A percentile compares a stretch with the other conserved stretches of the same genome.
Conservation (phyloP, 2,888 invertebrate genomes). For the Lasioglossum lativentre region DNA sequence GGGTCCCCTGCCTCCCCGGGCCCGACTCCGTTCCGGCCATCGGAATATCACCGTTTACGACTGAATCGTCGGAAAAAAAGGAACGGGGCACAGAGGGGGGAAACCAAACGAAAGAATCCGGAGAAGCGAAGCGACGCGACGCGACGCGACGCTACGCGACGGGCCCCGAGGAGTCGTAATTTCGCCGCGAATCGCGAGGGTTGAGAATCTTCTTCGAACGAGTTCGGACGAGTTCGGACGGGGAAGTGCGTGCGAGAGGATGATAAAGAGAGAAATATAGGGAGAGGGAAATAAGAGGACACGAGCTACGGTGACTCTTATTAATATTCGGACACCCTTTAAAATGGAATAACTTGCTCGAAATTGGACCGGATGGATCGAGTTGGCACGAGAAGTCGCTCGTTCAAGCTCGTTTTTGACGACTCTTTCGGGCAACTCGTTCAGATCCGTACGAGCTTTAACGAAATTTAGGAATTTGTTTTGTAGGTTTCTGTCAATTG, state of each 20-base stretch:
- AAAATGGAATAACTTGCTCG: not conserved
- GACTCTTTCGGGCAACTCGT: not conserved
- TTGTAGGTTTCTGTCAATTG: not conserved
- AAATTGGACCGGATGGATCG: not conserved
- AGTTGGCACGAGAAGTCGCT: not conserved
- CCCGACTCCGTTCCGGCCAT: slow-evolving; percentile 16
- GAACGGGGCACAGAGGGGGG: slow-evolving; percentile 15
- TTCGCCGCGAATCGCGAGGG: slow-evolving; percentile 62
- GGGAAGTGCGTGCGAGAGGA: slow-evolving; percentile 14
- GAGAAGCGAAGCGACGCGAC: no score
- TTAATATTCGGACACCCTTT: slow-evolving; percentile 4
- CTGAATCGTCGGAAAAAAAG: slow-evolving; percentile 44
- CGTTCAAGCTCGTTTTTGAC: not conserved
- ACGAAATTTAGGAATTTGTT: not conserved
- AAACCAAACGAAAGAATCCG: slow-evolving; percentile 46
- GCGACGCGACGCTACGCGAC: no score
- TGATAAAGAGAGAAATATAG: slow-evolving; percentile 8
- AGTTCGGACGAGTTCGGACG: not conserved
- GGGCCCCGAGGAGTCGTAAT: slow-evolving; percentile 60
- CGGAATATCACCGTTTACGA: slow-evolving; percentile 60
- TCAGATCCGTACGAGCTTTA: not conserved
- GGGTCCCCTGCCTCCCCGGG: not conserved
- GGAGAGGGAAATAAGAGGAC: slow-evolving; percentile 9
- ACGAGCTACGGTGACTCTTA: not conserved
- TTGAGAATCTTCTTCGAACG: slow-evolving; percentile 36